phyloP scores from a whole-genome alignment of 2,113 vertebrate species.

The Oncorhynchus mykiss region DNA sequence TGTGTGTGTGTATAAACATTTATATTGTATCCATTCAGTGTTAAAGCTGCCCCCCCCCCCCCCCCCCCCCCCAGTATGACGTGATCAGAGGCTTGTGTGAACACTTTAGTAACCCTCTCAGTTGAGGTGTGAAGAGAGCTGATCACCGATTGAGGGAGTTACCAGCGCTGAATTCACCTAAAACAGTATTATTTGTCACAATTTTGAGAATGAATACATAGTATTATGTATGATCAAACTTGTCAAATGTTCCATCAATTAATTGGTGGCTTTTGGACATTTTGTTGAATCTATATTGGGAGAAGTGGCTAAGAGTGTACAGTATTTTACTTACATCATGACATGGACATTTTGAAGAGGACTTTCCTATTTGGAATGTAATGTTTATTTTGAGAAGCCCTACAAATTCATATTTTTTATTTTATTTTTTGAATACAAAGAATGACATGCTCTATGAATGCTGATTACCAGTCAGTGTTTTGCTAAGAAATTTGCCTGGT shows the following conservation, averaged over 20 bases:
- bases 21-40: slow-evolving; percentile 46
- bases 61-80: slow-evolving; percentile 76
- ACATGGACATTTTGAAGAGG: slow-evolving; percentile 48
- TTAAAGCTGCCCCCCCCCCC: slow-evolving; percentile 53
- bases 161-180: slow-evolving; percentile 45
- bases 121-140: slow-evolving; percentile 86
- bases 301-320: neutral
- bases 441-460: slow-evolving; percentile 45
- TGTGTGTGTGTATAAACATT: slow-evolving; percentile 38
- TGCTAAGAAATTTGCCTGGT: slow-evolving; percentile 45
- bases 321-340: slow-evolving; percentile 83
- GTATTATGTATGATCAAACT: slow-evolving; percentile 38
- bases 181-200: slow-evolving; percentile 87
- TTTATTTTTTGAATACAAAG: neutral
- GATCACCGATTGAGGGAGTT: slow-evolving; percentile 68
- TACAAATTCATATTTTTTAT: slow-evolving; percentile 3
- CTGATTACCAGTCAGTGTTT: slow-evolving; percentile 42
- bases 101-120: slow-evolving; percentile 76
- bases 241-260: slow-evolving; percentile 72
- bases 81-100: slow-evolving; percentile 84
- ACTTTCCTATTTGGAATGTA: slow-evolving; percentile 22
- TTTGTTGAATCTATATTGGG: slow-evolving; percentile 63
- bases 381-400: neutral
- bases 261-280: slow-evolving; percentile 86
- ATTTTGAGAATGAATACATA: slow-evolving; percentile 93